Conservation (phyloP, 2,797 vertebrate species). For the Cyclura pinguis region DNA sequence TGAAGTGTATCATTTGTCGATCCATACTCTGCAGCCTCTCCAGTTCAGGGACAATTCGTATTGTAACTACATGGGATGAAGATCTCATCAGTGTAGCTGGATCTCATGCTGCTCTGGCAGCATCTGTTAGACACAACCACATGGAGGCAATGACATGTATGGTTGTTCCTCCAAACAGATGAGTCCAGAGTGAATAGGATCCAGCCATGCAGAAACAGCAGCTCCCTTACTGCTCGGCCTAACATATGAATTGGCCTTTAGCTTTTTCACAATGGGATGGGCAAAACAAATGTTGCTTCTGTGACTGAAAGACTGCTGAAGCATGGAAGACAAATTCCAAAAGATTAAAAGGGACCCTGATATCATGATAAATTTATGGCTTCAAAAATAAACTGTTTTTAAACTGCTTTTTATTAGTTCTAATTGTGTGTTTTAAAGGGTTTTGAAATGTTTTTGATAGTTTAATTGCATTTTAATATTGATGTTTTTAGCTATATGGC, state of each 20-base stretch:
- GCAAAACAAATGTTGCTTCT: neutral
- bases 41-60: neutral
- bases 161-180: neutral
- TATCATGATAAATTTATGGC: no score
- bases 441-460: no score
- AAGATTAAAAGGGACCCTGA: neutral
- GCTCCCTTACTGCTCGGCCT: neutral
- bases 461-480: no score
- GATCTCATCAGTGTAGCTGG: neutral
- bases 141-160: neutral
- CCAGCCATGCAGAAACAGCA: neutral
- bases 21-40: neutral
- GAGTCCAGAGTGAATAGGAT: neutral
- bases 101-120: neutral
- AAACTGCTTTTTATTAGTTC: no score
- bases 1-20: neutral
- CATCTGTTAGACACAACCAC: neutral
- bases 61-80: neutral
- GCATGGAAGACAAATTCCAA: neutral
- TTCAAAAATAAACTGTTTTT: no score
- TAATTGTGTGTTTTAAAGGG: no score
- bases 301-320: neutral
- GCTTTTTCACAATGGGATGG: neutral
- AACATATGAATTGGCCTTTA: no score
- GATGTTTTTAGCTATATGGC: no score